Evolutionary conservation across 2,888 invertebrate genomes (phyloP).

Genomic region (Lingula anatina): DNA sequence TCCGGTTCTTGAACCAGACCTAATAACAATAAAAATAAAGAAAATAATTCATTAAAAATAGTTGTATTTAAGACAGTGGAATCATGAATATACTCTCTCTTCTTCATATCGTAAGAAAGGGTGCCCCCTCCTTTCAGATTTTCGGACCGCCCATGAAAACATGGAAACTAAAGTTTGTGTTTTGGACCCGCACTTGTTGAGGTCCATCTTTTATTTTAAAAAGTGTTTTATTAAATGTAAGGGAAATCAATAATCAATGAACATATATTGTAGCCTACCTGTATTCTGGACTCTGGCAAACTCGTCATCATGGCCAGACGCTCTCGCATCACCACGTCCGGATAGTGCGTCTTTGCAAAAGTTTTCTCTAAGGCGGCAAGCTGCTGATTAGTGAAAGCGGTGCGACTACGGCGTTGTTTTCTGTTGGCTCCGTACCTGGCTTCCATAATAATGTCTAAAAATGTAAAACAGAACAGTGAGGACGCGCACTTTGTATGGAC

Average conservation of each 20-base stretch:
- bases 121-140: too few relatives aligned
- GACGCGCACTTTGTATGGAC: too few relatives aligned
- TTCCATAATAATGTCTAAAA: constrained; percentile 44
- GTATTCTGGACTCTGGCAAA: constrained; percentile 55
- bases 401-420: constrained; percentile 54
- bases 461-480: not conserved
- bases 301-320: constrained; percentile 54
- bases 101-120: not conserved
- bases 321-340: constrained; percentile 55
- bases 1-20: constrained; percentile 98
- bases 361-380: constrained; percentile 53
- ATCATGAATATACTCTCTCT: not conserved
- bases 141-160: too few relatives aligned
- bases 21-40: constrained; percentile 51
- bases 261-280: constrained; percentile 29
- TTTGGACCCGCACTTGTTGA: too few relatives aligned
- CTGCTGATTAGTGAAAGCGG: constrained; percentile 55
- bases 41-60: not conserved
- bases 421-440: constrained; percentile 47
- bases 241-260: not conserved
- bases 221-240: too few relatives aligned
- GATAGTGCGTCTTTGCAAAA: constrained; percentile 55
- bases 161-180: too few relatives aligned
- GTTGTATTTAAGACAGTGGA: not conserved
- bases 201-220: too few relatives aligned